Conservation (phyloP, 2,888 invertebrate species). For the Drosophila robusta region DNA sequence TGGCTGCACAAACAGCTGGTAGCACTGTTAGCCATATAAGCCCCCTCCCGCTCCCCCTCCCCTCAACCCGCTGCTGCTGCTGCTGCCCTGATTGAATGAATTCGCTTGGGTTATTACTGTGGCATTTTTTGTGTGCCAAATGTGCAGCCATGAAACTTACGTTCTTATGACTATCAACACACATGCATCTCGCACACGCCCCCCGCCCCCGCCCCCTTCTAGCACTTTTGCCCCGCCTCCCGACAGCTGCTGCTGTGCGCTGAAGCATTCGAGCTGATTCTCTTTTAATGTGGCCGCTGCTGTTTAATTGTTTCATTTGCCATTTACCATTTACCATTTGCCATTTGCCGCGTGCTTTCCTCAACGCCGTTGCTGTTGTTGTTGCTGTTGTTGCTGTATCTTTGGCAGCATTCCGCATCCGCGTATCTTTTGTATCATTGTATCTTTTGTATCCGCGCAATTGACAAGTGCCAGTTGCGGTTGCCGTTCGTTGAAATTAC, state of each 20-base stretch:
- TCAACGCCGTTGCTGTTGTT: slow-evolving; percentile 27
- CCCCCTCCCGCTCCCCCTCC: background rate
- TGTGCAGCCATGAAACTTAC: slow-evolving; percentile 68
- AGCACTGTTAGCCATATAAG: too few relatives aligned
- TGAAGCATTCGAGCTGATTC: slow-evolving; percentile 39
- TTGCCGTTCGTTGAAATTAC: slow-evolving; percentile 63
- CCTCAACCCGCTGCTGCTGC: background rate
- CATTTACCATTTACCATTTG: slow-evolving; percentile 28
- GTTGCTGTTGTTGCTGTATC: slow-evolving; percentile 15
- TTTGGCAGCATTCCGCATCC: slow-evolving; percentile 17
- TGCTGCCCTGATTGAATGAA: slow-evolving; percentile 50
- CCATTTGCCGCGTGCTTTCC: slow-evolving; percentile 56
- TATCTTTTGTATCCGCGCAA: slow-evolving; percentile 33
- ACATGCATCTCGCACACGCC: slow-evolving; percentile 42
- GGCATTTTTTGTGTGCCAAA: slow-evolving; percentile 66
- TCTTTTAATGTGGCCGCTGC: slow-evolving; percentile 43
- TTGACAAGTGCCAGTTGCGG: slow-evolving; percentile 68
- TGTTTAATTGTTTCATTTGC: slow-evolving; percentile 64
- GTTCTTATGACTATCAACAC: slow-evolving; percentile 58
- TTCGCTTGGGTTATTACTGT: slow-evolving; percentile 16
- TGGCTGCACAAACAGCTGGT: slow-evolving; percentile 11
- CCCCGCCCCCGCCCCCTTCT: background rate
- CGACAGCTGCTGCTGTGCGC: slow-evolving; percentile 8
- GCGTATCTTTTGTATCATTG: slow-evolving; percentile 14
- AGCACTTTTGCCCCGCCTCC: too few relatives aligned